These are phyloP conservation scores for Cydia fagiglandana DNA, from an alignment of 1,140 invertebrate genomes.

Conservation along the genomic window DNA sequence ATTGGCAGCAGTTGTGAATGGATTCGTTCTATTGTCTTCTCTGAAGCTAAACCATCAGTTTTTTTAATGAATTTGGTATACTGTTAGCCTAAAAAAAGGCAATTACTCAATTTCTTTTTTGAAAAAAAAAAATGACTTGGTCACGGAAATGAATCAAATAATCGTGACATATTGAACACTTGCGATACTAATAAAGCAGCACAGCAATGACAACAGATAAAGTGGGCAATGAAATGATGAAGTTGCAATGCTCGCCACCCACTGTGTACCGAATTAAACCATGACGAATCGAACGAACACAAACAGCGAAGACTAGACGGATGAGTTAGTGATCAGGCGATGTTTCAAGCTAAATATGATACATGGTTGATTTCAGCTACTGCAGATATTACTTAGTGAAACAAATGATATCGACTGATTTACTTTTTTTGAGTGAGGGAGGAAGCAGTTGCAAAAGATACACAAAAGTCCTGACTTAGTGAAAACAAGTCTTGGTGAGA, in stretches of 20 bases:
- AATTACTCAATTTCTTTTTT: background rate
- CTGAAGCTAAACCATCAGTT: no score
- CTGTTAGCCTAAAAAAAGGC: no score
- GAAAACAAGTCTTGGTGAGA: background rate
- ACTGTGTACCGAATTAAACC: constrained; percentile 55
- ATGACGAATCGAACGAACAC: constrained; percentile 47
- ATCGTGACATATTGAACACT: background rate
- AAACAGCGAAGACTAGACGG: constrained; percentile 37
- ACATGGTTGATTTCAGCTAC: constrained; percentile 1
- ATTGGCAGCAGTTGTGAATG: no score
- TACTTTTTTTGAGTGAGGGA: background rate
- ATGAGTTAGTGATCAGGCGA: constrained; percentile 28
- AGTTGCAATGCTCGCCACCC: constrained; percentile 47
- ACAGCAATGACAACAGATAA: constrained; percentile 26
- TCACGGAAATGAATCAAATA: background rate
- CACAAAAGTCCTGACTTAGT: background rate
- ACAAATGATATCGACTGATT: background rate
- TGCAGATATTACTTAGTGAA: background rate
- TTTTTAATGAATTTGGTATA: no score
- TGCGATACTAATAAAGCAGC: constrained; percentile 21
- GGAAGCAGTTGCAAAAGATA: background rate
- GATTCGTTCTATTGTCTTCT: no score
- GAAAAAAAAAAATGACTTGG: no score
- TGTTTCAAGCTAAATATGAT: constrained; percentile 23
- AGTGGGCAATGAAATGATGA: constrained; percentile 35